phyloP scores from a whole-genome alignment of 2,797 vertebrate species.

The Meriones psammophilus region DNA sequence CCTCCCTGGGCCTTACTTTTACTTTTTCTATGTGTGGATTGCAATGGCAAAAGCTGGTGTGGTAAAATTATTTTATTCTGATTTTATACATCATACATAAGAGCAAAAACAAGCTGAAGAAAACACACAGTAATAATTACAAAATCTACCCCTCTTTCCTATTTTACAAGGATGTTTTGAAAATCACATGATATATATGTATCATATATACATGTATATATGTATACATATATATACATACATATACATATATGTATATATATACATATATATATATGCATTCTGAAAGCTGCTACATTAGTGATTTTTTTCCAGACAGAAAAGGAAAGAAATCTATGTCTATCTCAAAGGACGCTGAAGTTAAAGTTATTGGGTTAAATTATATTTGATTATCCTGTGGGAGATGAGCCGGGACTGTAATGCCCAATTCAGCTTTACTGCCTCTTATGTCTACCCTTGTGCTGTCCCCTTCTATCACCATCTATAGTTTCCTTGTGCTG shows the following conservation, averaged over 20 bases:
- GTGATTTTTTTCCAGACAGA: neutral
- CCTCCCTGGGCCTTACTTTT: neutral
- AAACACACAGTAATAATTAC: neutral
- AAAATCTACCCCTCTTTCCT: constrained; percentile 5
- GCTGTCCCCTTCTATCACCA: neutral
- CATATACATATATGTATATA: too few relatives aligned
- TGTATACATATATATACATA: too few relatives aligned
- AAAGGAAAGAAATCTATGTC: neutral
- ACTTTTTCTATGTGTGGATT: neutral
- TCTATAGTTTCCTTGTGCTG: neutral
- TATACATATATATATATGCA: neutral
- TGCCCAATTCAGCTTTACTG: neutral
- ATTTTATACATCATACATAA: neutral
- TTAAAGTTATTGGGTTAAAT: neutral
- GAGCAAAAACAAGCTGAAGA: neutral
- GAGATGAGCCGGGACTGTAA: neutral
- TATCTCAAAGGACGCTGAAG: neutral
- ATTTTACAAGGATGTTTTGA: neutral
- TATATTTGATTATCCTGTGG: neutral
- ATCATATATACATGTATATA: neutral
- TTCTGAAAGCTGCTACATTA: neutral
- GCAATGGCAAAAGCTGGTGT: constrained; percentile 16
- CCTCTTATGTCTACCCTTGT: neutral
- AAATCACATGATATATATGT: neutral
- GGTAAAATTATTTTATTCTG: neutral